Base-by-base conservation (phyloP, 2,888 invertebrate genomes). In the Trissoscelio sp. region DNA sequence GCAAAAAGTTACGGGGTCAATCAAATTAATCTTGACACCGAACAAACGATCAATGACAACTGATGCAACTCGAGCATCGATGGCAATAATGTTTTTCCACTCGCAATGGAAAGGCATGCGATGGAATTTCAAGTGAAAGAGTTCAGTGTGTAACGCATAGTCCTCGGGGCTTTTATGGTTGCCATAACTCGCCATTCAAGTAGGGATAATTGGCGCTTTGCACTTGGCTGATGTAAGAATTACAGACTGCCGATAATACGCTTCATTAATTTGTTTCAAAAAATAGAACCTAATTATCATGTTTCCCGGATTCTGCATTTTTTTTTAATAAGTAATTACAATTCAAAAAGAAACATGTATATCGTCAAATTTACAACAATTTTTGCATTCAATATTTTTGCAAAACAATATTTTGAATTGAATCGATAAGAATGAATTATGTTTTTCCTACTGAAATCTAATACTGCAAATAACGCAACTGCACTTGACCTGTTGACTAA, bases 101-200 rank as follows among this genome's bases (percentile, higher is more conserved):
- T 79, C 18, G 42, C 7, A 34, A 79, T 53, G 69, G 57, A 69
- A 69, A 57, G 74, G 69, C 55, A 64, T 53, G 62, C 31, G 34
- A 46, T 28, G 51, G 73, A 73, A 79, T 67, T 79, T 42, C 51
- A 60, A 79, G 73, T 67, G 67, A 73, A 79, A 79, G 73, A 74
- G 53, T 34, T 34, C 39, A 78, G 48, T 48, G 48, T 70, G 46
- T 46, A 70, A 70, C 60, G 20, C n/a, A n/a, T 31, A 67, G 53
- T 58, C 67, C 73, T 60, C 60, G 57, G 28, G 62, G 55, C 64
- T 79, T 79, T 73, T 58, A 69, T 79, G 67, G 73, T 53, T 46
- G 73, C 60, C 72, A 73, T 79, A 57, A 70, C 55, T 53, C 3
- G 12, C 37, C 31, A 16, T 24, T 6, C 20, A 42, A 66, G 79